These are phyloP conservation scores for Apaloderma vittatum DNA, from an alignment of 2,113 vertebrate species.

Conservation along the genomic window DNA sequence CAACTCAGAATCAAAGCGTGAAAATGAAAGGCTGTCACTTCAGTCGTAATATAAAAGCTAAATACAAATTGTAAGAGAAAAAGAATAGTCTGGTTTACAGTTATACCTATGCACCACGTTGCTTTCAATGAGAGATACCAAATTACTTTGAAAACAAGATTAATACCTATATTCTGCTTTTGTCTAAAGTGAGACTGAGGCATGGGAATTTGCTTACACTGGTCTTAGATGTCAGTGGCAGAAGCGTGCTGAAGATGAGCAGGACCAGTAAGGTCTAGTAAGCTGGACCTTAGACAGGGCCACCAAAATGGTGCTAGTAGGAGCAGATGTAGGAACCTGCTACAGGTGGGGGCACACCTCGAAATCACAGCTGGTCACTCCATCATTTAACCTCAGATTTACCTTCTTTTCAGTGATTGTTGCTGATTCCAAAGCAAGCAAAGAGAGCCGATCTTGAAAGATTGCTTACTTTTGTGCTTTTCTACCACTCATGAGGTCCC, in stretches of 20 bases:
- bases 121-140: accelerated
- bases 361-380: neutral
- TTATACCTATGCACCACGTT: accelerated
- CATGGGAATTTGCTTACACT: accelerated
- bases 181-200: neutral
- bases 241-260: accelerated
- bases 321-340: accelerated
- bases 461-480: neutral
- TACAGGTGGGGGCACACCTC: neutral
- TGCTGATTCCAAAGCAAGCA: neutral
- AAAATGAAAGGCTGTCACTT: slow-evolving; percentile 18
- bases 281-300: neutral
- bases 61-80: neutral
- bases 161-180: neutral
- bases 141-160: neutral
- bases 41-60: neutral
- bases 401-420: neutral
- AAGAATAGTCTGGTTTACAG: neutral
- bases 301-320: neutral
- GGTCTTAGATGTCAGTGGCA: neutral
- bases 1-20: neutral
- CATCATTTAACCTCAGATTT: neutral
- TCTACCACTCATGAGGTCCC: accelerated
- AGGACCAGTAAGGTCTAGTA: too few relatives aligned
- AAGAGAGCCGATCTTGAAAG: accelerated